Evolutionary conservation across 2,113 vertebrate species (phyloP).

Genomic region (Amblyopsis rosae): DNA sequence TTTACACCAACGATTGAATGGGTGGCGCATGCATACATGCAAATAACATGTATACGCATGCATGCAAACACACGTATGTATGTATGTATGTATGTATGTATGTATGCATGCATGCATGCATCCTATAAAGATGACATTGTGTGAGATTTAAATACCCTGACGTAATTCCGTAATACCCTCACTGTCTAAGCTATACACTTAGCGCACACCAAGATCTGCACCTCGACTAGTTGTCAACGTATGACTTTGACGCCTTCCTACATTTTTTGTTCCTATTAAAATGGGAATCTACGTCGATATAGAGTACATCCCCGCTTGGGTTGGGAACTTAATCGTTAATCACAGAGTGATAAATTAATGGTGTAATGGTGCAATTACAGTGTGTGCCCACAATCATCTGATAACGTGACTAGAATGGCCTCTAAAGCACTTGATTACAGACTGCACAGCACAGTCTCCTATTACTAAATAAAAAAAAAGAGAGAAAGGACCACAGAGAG

Average conservation of each 20-base stretch:
- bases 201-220: not conserved
- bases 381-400: slow-evolving; percentile 51
- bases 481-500: not conserved
- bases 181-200: too few relatives aligned
- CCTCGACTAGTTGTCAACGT: not conserved
- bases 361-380: slow-evolving; percentile 54
- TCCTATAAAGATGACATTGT: too few relatives aligned
- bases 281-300: not conserved
- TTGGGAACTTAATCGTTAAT: slow-evolving; percentile 45
- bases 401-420: slow-evolving; percentile 50
- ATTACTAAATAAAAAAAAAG: slow-evolving; percentile 12
- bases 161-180: not conserved
- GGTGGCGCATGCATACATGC: not conserved
- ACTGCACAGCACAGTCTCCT: slow-evolving; percentile 4
- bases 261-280: not conserved
- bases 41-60: too few relatives aligned
- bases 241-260: not conserved
- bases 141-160: too few relatives aligned
- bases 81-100: too few relatives aligned
- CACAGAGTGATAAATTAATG: slow-evolving; percentile 37
- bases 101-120: too few relatives aligned
- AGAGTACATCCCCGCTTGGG: slow-evolving; percentile 2
- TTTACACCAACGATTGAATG: not conserved
- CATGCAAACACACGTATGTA: too few relatives aligned
- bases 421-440: slow-evolving; percentile 37